phyloP scores from a whole-genome alignment of 2,888 invertebrate species.

The Hyppa rectilinea region DNA sequence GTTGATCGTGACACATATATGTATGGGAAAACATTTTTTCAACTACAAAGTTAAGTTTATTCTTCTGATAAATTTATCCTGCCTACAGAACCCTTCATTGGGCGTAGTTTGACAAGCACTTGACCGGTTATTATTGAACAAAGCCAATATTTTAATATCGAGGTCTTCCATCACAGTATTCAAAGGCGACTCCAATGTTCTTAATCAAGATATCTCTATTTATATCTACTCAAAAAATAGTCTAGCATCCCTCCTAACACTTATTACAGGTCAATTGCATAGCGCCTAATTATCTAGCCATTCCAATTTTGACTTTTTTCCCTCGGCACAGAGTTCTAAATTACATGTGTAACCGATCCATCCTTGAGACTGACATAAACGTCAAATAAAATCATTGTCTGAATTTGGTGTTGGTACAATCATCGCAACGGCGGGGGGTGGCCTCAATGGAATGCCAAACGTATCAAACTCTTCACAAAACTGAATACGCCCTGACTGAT shows the following conservation, averaged over 20 bases:
- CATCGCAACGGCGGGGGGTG: conserved; percentile 75
- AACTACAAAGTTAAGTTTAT: no score
- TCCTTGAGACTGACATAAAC: conserved; percentile 63
- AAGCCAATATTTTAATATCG: conserved; percentile 14
- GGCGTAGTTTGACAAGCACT: no score
- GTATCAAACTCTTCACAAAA: conserved; percentile 67
- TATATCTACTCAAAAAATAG: conserved; percentile 23
- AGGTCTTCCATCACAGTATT: not conserved
- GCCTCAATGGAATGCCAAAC: conserved; percentile 72
- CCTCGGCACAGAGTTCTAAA: conserved; percentile 50
- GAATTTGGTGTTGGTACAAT: conserved; percentile 69
- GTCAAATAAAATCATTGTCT: conserved; percentile 64
- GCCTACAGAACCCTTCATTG: no score
- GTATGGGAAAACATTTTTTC: no score
- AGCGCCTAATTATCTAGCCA: conserved; percentile 36
- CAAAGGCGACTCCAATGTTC: conserved; percentile 17
- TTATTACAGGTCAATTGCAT: conserved; percentile 35
- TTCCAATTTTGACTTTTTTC: conserved; percentile 58
- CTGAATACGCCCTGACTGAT: conserved; percentile 71
- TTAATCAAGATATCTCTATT: conserved; percentile 31
- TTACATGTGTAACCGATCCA: conserved; percentile 36
- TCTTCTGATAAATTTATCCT: no score
- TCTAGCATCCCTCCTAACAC: conserved; percentile 36
- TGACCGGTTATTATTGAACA: no score
- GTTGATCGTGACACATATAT: no score